phyloP scores from a whole-genome alignment of 1,140 invertebrate species.

The Chironomus tepperi region DNA sequence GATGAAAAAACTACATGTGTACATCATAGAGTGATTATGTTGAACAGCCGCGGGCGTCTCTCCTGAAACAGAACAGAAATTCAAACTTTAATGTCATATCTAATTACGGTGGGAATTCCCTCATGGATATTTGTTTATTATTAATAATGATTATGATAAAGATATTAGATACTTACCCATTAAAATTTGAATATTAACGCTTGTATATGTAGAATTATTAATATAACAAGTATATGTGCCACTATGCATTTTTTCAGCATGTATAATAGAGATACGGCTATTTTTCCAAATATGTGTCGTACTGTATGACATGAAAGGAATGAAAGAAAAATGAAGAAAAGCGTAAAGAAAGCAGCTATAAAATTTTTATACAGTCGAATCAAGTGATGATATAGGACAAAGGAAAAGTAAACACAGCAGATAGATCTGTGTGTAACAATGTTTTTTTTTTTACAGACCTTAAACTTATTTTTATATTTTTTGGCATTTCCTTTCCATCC shows the following conservation, averaged over 20 bases:
- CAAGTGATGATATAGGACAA: conserved; percentile 15
- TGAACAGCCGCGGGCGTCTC: conserved; percentile 41
- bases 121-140: neutral
- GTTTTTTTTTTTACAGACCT: conserved; percentile 35
- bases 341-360: neutral
- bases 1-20: neutral
- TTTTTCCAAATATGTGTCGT: conserved; percentile 37
- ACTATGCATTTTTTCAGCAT: conserved; percentile 39
- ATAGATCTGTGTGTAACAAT: too few species aligned
- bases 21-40: conserved; percentile 29
- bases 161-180: conserved; percentile 34
- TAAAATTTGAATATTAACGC: conserved; percentile 41
- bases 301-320: conserved; percentile 29
- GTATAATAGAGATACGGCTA: conserved; percentile 36
- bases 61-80: conserved; percentile 29
- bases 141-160: neutral
- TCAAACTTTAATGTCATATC: neutral
- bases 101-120: neutral
- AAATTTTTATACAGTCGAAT: neutral
- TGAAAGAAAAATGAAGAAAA: conserved; percentile 17
- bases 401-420: neutral
- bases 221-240: conserved; percentile 41
- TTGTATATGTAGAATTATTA: conserved; percentile 37
- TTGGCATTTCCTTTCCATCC: conserved; percentile 40
- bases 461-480: conserved; percentile 41